Evolutionary conservation across 1,140 invertebrate genomes (phyloP).

Genomic region (Sweltsa coloradensis): DNA sequence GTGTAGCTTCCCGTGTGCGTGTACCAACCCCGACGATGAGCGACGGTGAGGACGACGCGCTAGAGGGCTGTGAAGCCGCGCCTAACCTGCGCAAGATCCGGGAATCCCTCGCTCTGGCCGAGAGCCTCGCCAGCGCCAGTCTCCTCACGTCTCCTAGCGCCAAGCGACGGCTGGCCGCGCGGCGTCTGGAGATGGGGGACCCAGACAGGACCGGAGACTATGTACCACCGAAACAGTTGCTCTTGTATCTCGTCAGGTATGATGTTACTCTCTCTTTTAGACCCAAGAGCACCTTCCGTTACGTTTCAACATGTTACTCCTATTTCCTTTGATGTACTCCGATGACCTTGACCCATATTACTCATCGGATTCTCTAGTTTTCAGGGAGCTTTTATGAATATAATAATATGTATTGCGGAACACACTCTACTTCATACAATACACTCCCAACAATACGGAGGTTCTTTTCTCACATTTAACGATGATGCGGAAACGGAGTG

Average conservation of each 20-base stretch:
- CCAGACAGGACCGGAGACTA: conserved; percentile 30
- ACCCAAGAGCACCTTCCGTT: not conserved
- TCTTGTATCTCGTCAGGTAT: conserved; percentile 50
- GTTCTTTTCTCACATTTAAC: no score
- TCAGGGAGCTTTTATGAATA: no score
- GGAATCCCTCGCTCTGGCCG: conserved; percentile 38
- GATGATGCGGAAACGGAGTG: no score
- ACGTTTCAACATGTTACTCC: no score
- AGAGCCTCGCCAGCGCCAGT: conserved; percentile 40
- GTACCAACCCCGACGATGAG: not conserved
- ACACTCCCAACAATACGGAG: no score
- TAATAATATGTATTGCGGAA: no score
- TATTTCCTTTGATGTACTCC: no score
- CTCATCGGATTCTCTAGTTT: no score
- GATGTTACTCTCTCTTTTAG: no score
- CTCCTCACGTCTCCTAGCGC: conserved; percentile 41
- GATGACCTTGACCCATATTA: no score
- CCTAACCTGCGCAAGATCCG: conserved; percentile 29
- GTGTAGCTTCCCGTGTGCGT: no score
- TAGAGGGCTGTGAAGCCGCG: not conserved
- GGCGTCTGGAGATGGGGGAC: conserved; percentile 34
- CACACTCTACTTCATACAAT: no score
- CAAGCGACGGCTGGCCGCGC: conserved; percentile 35
- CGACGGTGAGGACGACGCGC: not conserved
- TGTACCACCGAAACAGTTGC: conserved; percentile 44